phyloP scores from a whole-genome alignment of 2,797 vertebrate species.

The Leptoclinus maculatus region DNA sequence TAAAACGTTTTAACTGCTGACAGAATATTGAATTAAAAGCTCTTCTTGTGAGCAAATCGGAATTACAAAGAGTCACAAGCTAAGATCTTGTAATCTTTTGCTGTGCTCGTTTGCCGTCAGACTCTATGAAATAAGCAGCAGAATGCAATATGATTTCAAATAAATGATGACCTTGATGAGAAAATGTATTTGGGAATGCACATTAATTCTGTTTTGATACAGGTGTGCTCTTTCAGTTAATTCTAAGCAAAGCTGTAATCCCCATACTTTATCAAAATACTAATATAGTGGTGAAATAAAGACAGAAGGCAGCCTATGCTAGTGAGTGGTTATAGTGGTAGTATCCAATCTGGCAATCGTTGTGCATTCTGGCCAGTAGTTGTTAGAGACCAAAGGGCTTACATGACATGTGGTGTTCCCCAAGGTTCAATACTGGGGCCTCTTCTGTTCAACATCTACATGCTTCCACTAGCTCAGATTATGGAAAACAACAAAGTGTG shows the following conservation, averaged over 20 bases:
- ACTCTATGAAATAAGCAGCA: neutral
- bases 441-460: no score
- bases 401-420: no score
- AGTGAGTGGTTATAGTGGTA: neutral
- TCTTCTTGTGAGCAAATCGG: neutral
- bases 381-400: neutral
- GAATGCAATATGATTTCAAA: neutral
- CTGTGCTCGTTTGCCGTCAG: neutral
- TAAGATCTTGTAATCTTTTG: neutral
- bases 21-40: neutral
- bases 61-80: neutral
- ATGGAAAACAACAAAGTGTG: no score
- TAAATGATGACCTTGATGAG: neutral
- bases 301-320: neutral
- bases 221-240: constrained; percentile 1
- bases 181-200: neutral
- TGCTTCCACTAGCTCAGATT: no score
- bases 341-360: neutral
- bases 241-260: neutral
- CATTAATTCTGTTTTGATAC: neutral
- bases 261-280: neutral
- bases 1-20: neutral
- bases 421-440: no score
- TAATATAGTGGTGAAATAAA: neutral
- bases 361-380: neutral